Base-by-base conservation (phyloP, 37 sponge, comb jelly and placozoan species). In the Spongilla lacustris region DNA sequence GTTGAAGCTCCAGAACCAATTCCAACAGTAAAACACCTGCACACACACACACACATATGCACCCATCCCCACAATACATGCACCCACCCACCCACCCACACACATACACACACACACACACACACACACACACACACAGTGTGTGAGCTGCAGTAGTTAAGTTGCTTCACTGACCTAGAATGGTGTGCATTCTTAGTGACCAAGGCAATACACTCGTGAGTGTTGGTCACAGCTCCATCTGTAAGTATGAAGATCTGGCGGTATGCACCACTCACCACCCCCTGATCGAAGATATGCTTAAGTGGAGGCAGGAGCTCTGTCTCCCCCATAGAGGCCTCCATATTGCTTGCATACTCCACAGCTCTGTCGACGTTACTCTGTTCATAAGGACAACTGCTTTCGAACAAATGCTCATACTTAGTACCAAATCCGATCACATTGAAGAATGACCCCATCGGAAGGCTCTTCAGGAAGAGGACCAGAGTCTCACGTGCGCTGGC, bases 371-470 rank as follows among this genome's bases (percentile, higher is more conserved):
- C 76, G 10, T 67, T 83, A 49, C 78, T 50, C 81, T 94, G 91
- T 58, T 73, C 58, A 41, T 94, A 94, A 23, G 87, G 76, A 46
- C 79, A 74, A 70, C 95, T 94, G 17, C 41, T 23, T 8, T 81
- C 48, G 71, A 94, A 94, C 41, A 94, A 84, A 41, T 72, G 67
- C 74, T 74, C 75, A 67, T 82, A 91, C 0, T 71, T 6, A 25
- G 83, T 72, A 14, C 95, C 95, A 82, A 91, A 91, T 71, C 91
- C 89, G 46, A 91, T 90, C 50, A 94, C 85, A 79, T 94, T 94
- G 86, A 94, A 94, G 80, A 36, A 79, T 66, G 89, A 88, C 6
- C 87, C 91, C 36, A 85, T 80, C 10, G 91, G 88, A 9, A 94
- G 77, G 80, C 94, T 94, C 76, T 87, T 90, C 36, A 94, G 89